These are phyloP conservation scores for Melitaea cinxia DNA, from an alignment of 1,140 invertebrate species.

Conservation along the genomic window DNA sequence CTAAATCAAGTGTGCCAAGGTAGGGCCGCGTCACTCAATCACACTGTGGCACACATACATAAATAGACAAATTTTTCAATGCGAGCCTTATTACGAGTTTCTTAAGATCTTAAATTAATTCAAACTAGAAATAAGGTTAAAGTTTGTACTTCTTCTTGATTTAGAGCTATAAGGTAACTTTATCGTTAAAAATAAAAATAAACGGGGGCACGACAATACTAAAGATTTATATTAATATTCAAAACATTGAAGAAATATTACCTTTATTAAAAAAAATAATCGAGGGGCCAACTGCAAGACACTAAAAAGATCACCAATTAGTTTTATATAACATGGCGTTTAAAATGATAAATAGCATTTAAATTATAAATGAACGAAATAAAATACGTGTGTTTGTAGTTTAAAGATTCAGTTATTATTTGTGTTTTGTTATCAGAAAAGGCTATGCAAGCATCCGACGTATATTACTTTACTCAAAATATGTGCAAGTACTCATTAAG, in stretches of 20 bases:
- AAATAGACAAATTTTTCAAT: neutral
- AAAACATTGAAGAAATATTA: neutral
- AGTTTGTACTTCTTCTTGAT: neutral
- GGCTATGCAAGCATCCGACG: no score
- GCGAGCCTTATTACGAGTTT: neutral
- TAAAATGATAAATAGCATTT: no score
- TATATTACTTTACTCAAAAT: no score
- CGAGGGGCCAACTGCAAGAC: neutral
- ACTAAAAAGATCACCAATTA: neutral
- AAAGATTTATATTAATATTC: no score
- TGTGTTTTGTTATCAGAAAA: no score
- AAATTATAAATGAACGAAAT: no score
- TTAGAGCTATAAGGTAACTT: neutral
- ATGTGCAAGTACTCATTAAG: no score
- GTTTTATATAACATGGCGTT: neutral
- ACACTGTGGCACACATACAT: constrained; percentile 32
- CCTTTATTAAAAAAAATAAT: neutral
- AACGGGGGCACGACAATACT: no score
- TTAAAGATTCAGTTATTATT: no score
- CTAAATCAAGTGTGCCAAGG: constrained; percentile 44
- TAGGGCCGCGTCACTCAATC: constrained; percentile 33
- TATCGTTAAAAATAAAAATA: no score
- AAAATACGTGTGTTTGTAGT: no score
- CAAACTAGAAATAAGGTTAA: neutral
- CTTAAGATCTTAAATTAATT: constrained; percentile 8